Base-by-base conservation (phyloP, 2,797 vertebrate species). In the Esox masquinongy region DNA sequence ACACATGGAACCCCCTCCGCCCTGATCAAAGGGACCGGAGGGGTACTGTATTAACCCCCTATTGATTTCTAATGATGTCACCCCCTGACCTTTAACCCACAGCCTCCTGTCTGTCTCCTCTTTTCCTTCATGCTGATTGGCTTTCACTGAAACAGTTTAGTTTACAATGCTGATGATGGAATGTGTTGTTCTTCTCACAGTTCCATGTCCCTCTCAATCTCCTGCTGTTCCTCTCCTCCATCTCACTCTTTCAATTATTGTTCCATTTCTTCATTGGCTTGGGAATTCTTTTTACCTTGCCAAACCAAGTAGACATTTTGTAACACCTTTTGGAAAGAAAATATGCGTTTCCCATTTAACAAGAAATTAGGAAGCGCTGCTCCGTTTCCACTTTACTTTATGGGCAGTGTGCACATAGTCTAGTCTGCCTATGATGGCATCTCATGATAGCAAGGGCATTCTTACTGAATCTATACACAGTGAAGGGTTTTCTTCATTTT, bases 21-120 rank as follows among this genome's bases (percentile, higher is more conserved):
- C 66, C 77, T 86, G 80, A 89, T 88, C 81, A 92, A 88, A 91
- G 83, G 80, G 80, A 79, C 78, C 79, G 81, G 83, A 75, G 72
- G 79, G 73, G 72, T 72, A 63, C 82, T 82, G 86, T 17, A 84
- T 84, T 76, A 47, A 51, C 36, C 68, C 68, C 36, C 19, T 15
- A n/a, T 24, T 69, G 85, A 66, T 86, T 89, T 84, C 85, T 83
- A 89, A 90, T 83, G 39, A 91, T 77, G 43, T 61, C 56, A 24
- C 56, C 22, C 59, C 77, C 79, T 39, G 70, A 81, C 80, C 82
- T 86, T 84, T 85, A 51, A 79, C 78, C 77, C 8, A 31, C 12
- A 39, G 6, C 70, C 64, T 36, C 64, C 15, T 67, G 29, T 29
- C 56, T 67, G 31, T 67, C 64, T 67, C 64, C 64, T 61, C 56